Conservation (phyloP, 2,113 vertebrate species). For the Entelurus aequoreus region DNA sequence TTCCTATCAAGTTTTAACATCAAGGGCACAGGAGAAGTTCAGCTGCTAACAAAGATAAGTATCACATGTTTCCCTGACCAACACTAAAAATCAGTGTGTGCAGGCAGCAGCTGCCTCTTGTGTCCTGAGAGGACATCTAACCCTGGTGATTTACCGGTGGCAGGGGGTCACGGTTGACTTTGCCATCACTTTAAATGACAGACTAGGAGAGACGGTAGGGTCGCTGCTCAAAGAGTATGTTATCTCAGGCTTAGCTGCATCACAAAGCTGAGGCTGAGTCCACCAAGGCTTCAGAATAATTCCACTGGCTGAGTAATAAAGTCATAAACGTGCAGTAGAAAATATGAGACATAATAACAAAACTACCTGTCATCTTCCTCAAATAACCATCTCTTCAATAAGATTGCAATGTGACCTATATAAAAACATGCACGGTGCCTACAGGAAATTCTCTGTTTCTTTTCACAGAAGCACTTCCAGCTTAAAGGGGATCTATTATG, state of each 20-base stretch:
- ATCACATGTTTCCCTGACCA: background rate
- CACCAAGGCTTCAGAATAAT: constrained; percentile 8
- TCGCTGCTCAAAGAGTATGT: constrained; percentile 38
- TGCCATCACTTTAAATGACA: constrained; percentile 47
- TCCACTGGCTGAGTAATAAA: constrained; percentile 8
- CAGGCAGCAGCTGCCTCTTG: background rate
- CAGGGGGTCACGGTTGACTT: constrained; percentile 35
- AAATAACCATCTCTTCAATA: background rate
- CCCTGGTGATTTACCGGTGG: constrained; percentile 54
- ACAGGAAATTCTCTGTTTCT: too few relatives aligned
- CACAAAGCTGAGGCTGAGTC: constrained; percentile 9
- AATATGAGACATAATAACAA: background rate
- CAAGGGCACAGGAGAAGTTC: too few relatives aligned
- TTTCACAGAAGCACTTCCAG: too few relatives aligned
- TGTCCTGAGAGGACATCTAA: constrained; percentile 46
- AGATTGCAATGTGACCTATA: too few relatives aligned
- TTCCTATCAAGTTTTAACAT: too few relatives aligned
- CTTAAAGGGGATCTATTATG: too few relatives aligned
- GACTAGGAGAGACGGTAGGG: constrained; percentile 26
- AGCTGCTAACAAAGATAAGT: too few relatives aligned
- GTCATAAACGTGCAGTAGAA: background rate
- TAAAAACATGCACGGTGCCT: too few relatives aligned
- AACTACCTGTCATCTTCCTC: background rate
- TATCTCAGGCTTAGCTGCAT: constrained; percentile 24
- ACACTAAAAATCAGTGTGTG: constrained; percentile 2